Base-by-base conservation (phyloP, 2,113 vertebrate species). In the Trogon surrucura region DNA sequence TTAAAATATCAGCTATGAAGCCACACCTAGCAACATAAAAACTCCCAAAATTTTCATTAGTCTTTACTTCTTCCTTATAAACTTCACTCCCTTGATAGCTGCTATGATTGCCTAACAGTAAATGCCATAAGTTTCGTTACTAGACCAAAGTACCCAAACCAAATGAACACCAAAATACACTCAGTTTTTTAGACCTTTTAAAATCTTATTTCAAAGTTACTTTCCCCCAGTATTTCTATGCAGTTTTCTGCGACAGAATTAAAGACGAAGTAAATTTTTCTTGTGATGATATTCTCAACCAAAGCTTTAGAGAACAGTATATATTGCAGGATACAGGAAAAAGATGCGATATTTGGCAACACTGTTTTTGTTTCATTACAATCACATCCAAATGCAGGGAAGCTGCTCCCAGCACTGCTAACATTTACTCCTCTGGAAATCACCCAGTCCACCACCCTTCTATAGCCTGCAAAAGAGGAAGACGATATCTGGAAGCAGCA, bases 341-440 rank as follows among this genome's bases (percentile, higher is more conserved):
- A 85, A 80, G 62, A 74, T 58, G 45, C 44, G 73, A 72, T 41
- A 64, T 44, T 91, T 71, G 73, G 89, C 77, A 95, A 16, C 16
- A 10, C 13, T 3, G 1, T 2, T 53, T 95, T 91, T 89, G 50
- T 95, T 95, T 91, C 89, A 41, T 86, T 75, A 61, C 65, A 23
- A 19, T 91, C 54, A 69, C 30, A 69, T 45, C 53, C 3, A 30
- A 93, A 65, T 20, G 50, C 77, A 69, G 27, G 48, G n/a, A 91
- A 91, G 91, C 77, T 89, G 73, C 89, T 95, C 93, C 53, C 77
- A 71, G 73, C 73, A 65, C 87, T 65, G 58, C 58, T 95, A 92
- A 92, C 94, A 89, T 90, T 81, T 81, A 84, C 80, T 85, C 47
- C 57, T 56, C 77, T 92, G 91, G 94, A 96, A 89, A 45, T n/a